Percentiles rank a stretch among this genome's conserved stretches.
Evolutionary conservation across 30 jellyfish, hydroid and myxozoan genomes (phyloP).

Genomic region (Phacellophora camtschatica): DNA sequence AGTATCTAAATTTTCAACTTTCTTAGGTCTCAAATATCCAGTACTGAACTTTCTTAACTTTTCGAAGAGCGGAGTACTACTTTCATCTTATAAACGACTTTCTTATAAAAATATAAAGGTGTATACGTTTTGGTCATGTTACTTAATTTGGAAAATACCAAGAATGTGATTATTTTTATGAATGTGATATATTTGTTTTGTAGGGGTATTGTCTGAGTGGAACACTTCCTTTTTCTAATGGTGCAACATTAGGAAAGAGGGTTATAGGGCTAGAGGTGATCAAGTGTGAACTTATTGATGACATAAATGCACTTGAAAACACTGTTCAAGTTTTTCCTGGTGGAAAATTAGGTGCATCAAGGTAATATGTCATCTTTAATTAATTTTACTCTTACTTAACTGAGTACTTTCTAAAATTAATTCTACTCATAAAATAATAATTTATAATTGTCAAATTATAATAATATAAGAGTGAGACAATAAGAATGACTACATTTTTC

Average conservation of each 20-base stretch:
- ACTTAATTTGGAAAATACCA: background rate
- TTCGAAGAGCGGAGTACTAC: no score
- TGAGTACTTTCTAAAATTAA: background rate
- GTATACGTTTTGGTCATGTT: background rate
- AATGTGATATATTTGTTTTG: background rate
- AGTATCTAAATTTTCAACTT: no score
- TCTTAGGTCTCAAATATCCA: no score
- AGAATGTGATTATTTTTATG: background rate
- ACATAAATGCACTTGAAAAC: conserved; percentile 42
- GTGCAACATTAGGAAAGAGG: conserved; percentile 77
- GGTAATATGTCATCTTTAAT: conserved; percentile 27
- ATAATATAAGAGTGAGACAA: no score
- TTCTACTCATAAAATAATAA: background rate
- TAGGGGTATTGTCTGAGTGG: conserved; percentile 87
- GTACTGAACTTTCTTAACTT: no score
- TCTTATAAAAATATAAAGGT: no score
- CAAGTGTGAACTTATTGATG: conserved; percentile 54
- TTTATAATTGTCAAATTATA: no score
- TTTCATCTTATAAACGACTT: no score
- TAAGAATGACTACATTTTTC: no score
- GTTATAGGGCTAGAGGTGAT: conserved; percentile 62
- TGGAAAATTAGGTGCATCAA: conserved; percentile 60
- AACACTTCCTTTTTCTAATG: conserved; percentile 79
- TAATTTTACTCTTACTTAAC: background rate
- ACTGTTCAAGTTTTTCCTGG: conserved; percentile 60